Base-by-base conservation (phyloP, 1,140 invertebrate genomes). In the Drosophila murphyi region DNA sequence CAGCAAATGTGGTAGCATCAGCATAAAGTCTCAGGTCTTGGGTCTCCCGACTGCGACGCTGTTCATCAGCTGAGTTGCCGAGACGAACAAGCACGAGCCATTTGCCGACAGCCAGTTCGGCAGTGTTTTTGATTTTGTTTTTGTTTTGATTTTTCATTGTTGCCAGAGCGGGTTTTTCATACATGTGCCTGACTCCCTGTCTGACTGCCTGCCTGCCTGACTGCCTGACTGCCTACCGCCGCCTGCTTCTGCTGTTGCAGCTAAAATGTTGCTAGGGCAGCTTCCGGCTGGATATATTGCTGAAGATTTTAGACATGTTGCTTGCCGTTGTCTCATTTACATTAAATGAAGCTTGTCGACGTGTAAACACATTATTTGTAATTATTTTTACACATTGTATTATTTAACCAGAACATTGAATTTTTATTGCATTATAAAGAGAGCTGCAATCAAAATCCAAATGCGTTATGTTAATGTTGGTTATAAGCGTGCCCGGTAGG, bases 1-100 rank as follows among this genome's bases (percentile, higher is more conserved):
- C 80, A 88, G 77, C 73, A 63, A 80, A 61, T 72, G 85, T 65
- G 77, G 85, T 86, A 90, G 86, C 86, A 89, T 89, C 85, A 90
- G 78, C 86, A 85, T 76, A 76, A 90, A 89, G 81, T 90, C 85
- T 89, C 85, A 65, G 35, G 31, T 54, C 63, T 72, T 37, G 31
- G 67, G 76, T 78, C 78, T 81, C 78, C 65, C 70, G 61, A 56
- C 70, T 63, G 31, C 72, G 59, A 65, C 52, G 41, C 56, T 32
- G 64, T 74, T 29, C 85, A 87, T 88, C 83, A 88, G 85, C 83
- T 88, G 83, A 39, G 80, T 81, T 75, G 74, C 70, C 39, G 56
- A 52, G 35, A 62, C 75, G 60, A 69, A 54, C 59, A 76, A 65
- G 65, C 67, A 62, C 69, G 74, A 85, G 65, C 65, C 71, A 60